Percentiles rank a stretch among this genome's conserved stretches.
Evolutionary conservation across 2,113 vertebrate genomes (phyloP).

Genomic region (Arvicanthis niloticus): DNA sequence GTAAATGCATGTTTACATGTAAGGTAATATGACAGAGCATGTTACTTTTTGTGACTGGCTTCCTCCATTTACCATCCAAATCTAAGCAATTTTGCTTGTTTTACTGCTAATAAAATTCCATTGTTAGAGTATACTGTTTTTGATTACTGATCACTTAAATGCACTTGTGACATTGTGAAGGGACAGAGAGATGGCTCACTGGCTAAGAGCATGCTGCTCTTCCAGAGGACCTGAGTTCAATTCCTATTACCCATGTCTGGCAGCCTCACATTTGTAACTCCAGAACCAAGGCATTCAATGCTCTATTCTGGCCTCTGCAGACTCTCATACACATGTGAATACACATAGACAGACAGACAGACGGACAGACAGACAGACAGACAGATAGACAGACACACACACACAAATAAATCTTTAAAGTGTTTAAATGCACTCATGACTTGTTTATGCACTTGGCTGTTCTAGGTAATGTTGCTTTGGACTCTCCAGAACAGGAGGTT

Average conservation of each 20-base stretch:
- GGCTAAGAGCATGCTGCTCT: not conserved
- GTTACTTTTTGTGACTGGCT: not conserved
- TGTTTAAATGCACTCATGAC: not conserved
- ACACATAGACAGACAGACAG: not conserved
- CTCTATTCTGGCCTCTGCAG: not conserved
- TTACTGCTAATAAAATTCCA: not conserved
- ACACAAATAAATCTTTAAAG: not conserved
- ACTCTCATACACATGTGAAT: not conserved
- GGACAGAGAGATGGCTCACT: not conserved
- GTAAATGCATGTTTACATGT: not conserved
- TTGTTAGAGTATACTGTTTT: not conserved
- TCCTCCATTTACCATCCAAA: not conserved
- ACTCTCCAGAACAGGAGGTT: not conserved
- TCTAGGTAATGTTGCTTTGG: not conserved
- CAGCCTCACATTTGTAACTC: not conserved
- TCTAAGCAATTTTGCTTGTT: not conserved
- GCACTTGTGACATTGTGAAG: no score
- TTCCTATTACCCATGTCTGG: not conserved
- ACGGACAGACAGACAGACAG: not conserved
- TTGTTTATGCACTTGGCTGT: not conserved
- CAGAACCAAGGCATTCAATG: not conserved
- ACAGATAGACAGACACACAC: not conserved
- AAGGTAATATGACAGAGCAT: not conserved
- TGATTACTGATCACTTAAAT: not conserved
- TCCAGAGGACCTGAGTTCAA: not conserved